Conservation (phyloP, 2,888 invertebrate species). For the Labia minor region DNA sequence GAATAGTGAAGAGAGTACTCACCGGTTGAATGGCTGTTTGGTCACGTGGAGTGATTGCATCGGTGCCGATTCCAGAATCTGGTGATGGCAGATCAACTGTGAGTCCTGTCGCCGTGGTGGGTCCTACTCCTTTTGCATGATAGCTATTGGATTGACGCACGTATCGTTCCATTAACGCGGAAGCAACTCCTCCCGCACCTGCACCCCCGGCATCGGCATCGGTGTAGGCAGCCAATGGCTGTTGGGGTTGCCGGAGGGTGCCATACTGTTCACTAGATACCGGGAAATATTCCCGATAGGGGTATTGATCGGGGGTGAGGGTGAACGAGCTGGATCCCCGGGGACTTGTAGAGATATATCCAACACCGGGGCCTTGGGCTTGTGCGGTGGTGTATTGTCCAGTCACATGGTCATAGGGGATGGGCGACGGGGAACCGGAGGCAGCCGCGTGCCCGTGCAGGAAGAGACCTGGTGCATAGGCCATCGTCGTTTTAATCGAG, state of each 20-base stretch:
- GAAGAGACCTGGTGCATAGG: conserved; percentile 56
- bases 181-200: conserved; percentile 41
- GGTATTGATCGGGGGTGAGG: conserved; percentile 48
- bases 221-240: conserved; percentile 33
- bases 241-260: conserved; percentile 26
- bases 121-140: conserved; percentile 56
- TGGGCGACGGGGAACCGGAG: conserved; percentile 53
- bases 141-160: conserved; percentile 52
- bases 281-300: conserved; percentile 71
- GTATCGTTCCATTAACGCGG: conserved; percentile 57
- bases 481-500: conserved; percentile 44
- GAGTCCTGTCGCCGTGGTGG: conserved; percentile 47
- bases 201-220: conserved; percentile 38
- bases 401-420: conserved; percentile 42
- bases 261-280: conserved; percentile 21
- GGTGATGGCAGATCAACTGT: conserved; percentile 91
- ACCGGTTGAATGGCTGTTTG: conserved; percentile 85
- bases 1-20: too few species aligned
- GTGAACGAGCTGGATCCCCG: conserved; percentile 45
- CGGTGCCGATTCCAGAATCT: conserved; percentile 90
- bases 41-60: conserved; percentile 82
- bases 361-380: conserved; percentile 32
- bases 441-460: conserved; percentile 42
- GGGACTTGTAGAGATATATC: conserved; percentile 36
- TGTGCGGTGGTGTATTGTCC: conserved; percentile 34